These are phyloP conservation scores for Drosophila jambulina DNA, from an alignment of 1,140 invertebrate genomes.

Conservation along the genomic window DNA sequence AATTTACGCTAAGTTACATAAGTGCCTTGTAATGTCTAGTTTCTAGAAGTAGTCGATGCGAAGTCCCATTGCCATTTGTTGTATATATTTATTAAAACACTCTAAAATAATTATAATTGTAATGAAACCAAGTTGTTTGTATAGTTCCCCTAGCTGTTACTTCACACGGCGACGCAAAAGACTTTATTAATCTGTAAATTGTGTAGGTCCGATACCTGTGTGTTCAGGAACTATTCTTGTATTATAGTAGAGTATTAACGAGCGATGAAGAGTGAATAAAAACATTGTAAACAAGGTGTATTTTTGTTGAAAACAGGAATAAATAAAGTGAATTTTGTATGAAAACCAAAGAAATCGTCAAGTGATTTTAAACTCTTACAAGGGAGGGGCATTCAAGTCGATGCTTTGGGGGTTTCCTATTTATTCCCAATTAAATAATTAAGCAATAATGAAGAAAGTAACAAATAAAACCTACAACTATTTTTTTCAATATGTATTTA, in stretches of 20 bases:
- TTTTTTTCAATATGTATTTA: too few species aligned
- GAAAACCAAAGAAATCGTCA: not conserved
- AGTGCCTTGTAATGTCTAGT: conserved; percentile 58
- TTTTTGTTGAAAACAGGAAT: not conserved
- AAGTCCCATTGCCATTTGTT: conserved; percentile 69
- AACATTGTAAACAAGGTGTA: not conserved
- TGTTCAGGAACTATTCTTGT: conserved; percentile 32
- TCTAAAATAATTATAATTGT: conserved; percentile 29
- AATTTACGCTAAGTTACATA: conserved; percentile 10
- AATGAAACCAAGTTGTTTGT: conserved; percentile 38
- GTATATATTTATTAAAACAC: conserved; percentile 76
- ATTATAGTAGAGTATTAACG: conserved; percentile 44
- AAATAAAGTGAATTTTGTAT: not conserved
- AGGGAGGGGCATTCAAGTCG: not conserved
- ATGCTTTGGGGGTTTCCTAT: too few species aligned
- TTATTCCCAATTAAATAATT: too few species aligned
- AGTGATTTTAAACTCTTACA: not conserved
- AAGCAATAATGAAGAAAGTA: too few species aligned
- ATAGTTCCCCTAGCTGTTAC: conserved; percentile 55
- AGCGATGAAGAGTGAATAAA: conserved; percentile 9
- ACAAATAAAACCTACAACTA: too few species aligned
- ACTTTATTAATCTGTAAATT: conserved; percentile 63
- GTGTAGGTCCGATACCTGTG: not conserved
- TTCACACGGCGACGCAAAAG: conserved; percentile 63
- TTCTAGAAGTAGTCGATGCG: conserved; percentile 43